Percentiles rank a stretch among this genome's conserved stretches.
Evolutionary conservation across 37 sponge, comb jelly and placozoan genomes (phyloP).

Genomic region (Cliona cf. orientalis): DNA sequence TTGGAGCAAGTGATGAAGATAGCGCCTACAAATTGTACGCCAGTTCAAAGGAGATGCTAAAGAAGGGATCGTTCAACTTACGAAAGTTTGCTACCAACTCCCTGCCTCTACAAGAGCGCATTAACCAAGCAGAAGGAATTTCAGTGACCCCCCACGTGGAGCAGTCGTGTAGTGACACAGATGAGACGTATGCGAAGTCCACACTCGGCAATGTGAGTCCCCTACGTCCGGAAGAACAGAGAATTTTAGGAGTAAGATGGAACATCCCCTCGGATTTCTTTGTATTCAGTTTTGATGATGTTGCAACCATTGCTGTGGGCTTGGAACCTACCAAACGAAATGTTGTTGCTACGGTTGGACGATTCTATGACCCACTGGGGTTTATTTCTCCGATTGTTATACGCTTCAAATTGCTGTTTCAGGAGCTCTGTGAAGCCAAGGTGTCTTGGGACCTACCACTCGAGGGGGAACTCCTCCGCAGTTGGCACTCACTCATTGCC

Average conservation of each 20-base stretch:
- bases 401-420: too few species aligned
- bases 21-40: slow-evolving; percentile 12
- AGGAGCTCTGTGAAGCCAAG: too few species aligned
- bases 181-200: not conserved
- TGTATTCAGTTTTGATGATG: not conserved
- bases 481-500: not conserved
- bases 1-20: slow-evolving; percentile 5
- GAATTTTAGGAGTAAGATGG: slow-evolving; percentile 21
- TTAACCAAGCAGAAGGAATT: not conserved
- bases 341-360: not conserved
- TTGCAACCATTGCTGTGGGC: too few species aligned
- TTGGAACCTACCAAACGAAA: slow-evolving; percentile 30
- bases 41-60: slow-evolving; percentile 12
- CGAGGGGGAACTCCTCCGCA: not conserved
- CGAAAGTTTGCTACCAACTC: slow-evolving; percentile 29
- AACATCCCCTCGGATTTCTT: not conserved
- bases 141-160: not conserved
- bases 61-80: slow-evolving; percentile 17
- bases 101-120: not conserved
- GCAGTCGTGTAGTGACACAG: not conserved
- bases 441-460: too few species aligned
- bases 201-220: not conserved
- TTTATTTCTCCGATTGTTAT: slow-evolving; percentile 18
- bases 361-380: slow-evolving; percentile 35
- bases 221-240: not conserved